Evolutionary conservation across 2,797 vertebrate species (phyloP).

Genomic region (Poliocrania exsul): DNA sequence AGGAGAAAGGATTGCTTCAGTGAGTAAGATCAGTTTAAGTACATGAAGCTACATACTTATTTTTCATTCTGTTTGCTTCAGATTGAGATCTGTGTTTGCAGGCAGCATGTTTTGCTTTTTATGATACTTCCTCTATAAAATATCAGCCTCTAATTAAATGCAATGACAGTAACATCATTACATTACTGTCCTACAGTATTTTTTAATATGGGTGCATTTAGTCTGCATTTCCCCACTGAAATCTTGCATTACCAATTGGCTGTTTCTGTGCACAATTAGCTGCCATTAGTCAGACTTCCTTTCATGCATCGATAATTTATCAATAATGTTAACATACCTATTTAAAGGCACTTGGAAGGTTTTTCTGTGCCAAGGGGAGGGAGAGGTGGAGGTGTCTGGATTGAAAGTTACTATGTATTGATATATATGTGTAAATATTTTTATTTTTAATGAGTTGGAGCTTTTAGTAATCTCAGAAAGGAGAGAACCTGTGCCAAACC

Average conservation of each 20-base stretch:
- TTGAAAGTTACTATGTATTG: not conserved
- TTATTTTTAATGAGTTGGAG: not conserved
- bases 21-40: not conserved
- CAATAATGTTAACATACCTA: not conserved
- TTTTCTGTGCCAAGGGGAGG: not conserved
- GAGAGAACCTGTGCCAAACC: not conserved
- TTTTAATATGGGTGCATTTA: not conserved
- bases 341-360: not conserved
- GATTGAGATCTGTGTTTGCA: not conserved
- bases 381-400: not conserved
- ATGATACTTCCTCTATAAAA: not conserved
- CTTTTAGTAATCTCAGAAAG: not conserved
- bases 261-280: not conserved
- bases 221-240: not conserved
- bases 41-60: not conserved
- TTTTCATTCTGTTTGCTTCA: not conserved
- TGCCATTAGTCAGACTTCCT: not conserved
- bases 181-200: not conserved
- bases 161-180: not conserved
- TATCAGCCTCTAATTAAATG: not conserved
- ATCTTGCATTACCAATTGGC: not conserved
- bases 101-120: not conserved
- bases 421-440: not conserved
- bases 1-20: not conserved
- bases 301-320: not conserved